Conservation (phyloP, 2,113 vertebrate species). For the Ursus arctos region DNA sequence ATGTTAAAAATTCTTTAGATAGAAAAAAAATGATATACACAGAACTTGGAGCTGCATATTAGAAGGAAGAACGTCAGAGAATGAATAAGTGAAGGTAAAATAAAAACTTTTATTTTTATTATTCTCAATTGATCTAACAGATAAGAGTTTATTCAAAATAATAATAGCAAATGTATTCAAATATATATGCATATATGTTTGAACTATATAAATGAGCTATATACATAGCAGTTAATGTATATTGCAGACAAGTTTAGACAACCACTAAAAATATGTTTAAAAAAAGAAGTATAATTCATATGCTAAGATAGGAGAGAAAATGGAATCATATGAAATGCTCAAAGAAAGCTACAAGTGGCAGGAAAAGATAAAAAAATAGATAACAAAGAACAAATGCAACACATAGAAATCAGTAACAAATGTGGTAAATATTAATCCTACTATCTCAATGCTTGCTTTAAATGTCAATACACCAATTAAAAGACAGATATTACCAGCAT, state of each 20-base stretch:
- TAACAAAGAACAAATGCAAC: neutral
- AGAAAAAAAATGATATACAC: neutral
- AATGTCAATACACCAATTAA: neutral
- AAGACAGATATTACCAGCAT: neutral
- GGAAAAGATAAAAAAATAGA: neutral
- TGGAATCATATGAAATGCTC: neutral
- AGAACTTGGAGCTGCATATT: neutral
- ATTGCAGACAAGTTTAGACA: neutral
- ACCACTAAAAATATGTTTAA: neutral
- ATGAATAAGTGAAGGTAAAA: neutral
- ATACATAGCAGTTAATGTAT: neutral
- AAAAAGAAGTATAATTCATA: neutral
- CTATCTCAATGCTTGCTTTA: neutral
- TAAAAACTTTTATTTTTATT: neutral
- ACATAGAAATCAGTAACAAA: neutral
- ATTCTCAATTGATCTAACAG: neutral
- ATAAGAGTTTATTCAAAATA: neutral
- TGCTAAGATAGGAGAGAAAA: neutral
- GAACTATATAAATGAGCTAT: neutral
- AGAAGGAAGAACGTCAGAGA: neutral
- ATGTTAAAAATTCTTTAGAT: neutral
- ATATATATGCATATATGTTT: neutral
- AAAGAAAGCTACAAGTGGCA: neutral
- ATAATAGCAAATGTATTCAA: neutral
- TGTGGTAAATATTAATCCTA: neutral